These are phyloP conservation scores for Cyprinodon brontotheroides DNA, from an alignment of 2,113 vertebrate species.

Conservation along the genomic window DNA sequence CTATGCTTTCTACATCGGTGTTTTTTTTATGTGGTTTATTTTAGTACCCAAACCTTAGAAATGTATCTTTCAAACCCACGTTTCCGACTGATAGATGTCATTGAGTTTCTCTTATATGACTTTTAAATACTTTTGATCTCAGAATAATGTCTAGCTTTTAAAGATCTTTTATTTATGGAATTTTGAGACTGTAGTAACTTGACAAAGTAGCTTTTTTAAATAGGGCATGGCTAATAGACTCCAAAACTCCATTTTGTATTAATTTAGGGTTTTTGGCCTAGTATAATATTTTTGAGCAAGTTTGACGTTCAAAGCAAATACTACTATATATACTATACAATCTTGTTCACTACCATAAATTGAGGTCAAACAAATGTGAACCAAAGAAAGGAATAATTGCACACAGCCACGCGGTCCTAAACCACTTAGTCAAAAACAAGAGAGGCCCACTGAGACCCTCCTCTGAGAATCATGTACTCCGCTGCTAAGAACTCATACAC, in stretches of 20 bases:
- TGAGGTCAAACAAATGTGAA: conserved; percentile 57
- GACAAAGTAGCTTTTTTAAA: no score
- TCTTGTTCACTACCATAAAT: conserved; percentile 28
- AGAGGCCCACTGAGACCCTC: conserved; percentile 56
- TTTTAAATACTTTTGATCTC: no score
- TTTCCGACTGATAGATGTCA: no score
- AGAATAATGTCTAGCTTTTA: no score
- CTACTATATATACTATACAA: not conserved
- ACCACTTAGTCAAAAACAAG: conserved; percentile 59
- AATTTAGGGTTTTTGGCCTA: not conserved
- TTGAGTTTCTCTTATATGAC: no score
- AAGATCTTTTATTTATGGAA: no score
- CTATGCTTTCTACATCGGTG: no score
- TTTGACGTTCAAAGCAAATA: not conserved
- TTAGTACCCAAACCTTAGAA: no score
- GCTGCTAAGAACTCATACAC: conserved; percentile 50
- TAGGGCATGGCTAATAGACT: no score
- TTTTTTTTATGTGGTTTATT: no score
- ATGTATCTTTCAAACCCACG: no score
- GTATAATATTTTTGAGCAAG: not conserved
- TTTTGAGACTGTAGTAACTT: no score
- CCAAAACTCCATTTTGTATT: not conserved
- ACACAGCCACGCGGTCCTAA: conserved; percentile 56
- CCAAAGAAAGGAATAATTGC: conserved; percentile 70
- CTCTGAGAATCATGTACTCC: conserved; percentile 54